Evolutionary conservation across 2,888 invertebrate species (phyloP), one percentile per base, ranked within the genome.

Genomic region (Papilio elwesi): DNA sequence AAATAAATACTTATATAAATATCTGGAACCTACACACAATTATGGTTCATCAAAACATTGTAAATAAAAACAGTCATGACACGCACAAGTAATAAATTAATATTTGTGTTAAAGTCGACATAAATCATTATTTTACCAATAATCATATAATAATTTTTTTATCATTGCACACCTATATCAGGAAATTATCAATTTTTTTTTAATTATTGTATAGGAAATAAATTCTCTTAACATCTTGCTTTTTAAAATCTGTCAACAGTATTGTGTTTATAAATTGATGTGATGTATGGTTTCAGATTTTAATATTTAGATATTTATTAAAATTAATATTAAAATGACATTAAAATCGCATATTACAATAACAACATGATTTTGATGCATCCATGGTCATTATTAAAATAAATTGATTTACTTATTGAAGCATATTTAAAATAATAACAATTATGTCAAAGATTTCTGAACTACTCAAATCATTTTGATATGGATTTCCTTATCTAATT

Each of bases 21-120:
- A 62, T 68, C 64, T 59, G 38, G 26, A 55, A 16, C 65, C n/a
- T 65, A 53, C 68, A 68, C 66, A 51, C 52, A n/a, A 74, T 57
- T 57, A 12, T 26, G 13, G 11, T 57, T 36, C 0, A 13, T 36
- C 13, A 1, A 49, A 11, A 12, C 49, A 36, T 9, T 3, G 43
- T 43, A 57, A 26, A 26, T 55, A 12, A 5, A 26, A 1, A 26
- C 26, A 26, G 26, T 26, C 26, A 26, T 26, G 26, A 26, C 4
- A 26, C 26, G 4, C 26, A 26, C 4, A 26, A 26, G 26, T 26
- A 26, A 26, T 26, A 26, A 26, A 26, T 26, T 26, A 26, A 26
- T 26, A 1, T 26, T 26, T 26, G 4, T 26, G 26, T 26, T 2
- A 26, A 26, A 26, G 26, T 26, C 26, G 26, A 26, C 26, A 26